A percentile compares a stretch with the other conserved stretches of the same genome.
Evolutionary conservation across 2,797 vertebrate species (phyloP).

Genomic region (Pseudotriccus pelzelni): DNA sequence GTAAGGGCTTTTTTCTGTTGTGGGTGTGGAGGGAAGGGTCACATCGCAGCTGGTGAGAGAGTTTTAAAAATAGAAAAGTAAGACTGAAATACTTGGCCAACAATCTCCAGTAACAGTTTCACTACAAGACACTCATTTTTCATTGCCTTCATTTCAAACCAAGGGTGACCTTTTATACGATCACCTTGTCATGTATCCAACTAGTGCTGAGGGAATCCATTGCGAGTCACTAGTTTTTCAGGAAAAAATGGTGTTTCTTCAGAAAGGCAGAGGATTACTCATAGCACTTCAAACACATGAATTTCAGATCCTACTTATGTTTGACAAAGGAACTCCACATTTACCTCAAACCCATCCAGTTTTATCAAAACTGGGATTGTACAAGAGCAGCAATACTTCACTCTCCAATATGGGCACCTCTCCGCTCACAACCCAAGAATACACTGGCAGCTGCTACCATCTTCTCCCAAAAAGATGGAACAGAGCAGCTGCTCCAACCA

Average conservation of each 20-base stretch:
- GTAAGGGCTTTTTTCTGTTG: not conserved
- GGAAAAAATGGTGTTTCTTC: not conserved
- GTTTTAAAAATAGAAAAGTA: conserved; percentile 39
- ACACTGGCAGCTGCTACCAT: not conserved
- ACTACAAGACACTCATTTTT: not conserved
- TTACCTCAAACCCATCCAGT: not conserved
- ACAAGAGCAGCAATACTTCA: not conserved
- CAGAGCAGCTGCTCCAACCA: not conserved
- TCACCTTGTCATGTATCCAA: not conserved
- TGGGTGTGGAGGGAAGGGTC: conserved; percentile 23
- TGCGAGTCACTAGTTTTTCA: not conserved
- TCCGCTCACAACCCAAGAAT: not conserved
- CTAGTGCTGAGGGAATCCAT: not conserved
- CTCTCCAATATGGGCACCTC: not conserved
- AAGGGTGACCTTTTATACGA: not conserved
- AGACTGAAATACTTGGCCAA: not conserved
- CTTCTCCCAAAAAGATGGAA: not conserved
- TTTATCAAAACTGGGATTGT: not conserved
- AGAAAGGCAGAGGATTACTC: not conserved
- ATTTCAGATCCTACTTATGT: not conserved
- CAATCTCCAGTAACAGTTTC: not conserved
- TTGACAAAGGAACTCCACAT: not conserved
- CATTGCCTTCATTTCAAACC: not conserved
- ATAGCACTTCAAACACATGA: fast-evolving
- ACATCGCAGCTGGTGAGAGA: not conserved